These are phyloP conservation scores for Pedionomus torquatus DNA, from an alignment of 2,113 vertebrate genomes.

Conservation along the genomic window DNA sequence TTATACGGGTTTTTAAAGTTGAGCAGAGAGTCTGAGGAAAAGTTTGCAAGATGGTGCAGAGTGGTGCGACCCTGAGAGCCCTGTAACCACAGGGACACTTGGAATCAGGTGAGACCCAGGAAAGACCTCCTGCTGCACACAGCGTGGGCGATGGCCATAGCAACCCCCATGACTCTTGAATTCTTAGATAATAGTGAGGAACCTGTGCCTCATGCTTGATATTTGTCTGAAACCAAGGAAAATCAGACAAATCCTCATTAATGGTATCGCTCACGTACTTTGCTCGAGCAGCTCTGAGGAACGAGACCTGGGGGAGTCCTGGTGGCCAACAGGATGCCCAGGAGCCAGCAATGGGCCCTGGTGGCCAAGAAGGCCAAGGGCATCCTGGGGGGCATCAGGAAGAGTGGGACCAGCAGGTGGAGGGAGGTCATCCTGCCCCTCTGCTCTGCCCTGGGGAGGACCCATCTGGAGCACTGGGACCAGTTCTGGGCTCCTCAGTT, in stretches of 20 bases:
- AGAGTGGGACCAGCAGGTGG: too few species aligned
- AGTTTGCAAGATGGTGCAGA: neutral
- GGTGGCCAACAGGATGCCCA: too few species aligned
- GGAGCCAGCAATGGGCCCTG: too few species aligned
- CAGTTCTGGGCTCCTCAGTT: too few species aligned
- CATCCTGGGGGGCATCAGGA: too few species aligned
- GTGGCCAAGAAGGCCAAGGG: too few species aligned
- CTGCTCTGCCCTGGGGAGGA: too few species aligned
- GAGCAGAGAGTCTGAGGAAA: neutral
- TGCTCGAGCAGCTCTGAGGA: neutral
- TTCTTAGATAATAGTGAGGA: neutral
- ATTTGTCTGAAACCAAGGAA: neutral
- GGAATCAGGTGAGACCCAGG: neutral
- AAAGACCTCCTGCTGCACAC: neutral
- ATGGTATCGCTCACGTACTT: neutral
- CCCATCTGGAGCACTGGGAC: too few species aligned
- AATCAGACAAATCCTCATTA: neutral
- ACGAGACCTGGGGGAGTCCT: too few species aligned
- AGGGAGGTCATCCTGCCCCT: too few species aligned
- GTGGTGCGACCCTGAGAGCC: neutral
- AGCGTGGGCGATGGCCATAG: rapidly evolving
- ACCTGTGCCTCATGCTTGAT: neutral
- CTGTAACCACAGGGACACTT: neutral
- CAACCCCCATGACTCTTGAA: neutral
- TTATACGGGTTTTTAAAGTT: neutral